Percentiles rank a stretch among this genome's conserved stretches.
Evolutionary conservation across 2,113 vertebrate genomes (phyloP).

Genomic region (Synodontis membranacea): DNA sequence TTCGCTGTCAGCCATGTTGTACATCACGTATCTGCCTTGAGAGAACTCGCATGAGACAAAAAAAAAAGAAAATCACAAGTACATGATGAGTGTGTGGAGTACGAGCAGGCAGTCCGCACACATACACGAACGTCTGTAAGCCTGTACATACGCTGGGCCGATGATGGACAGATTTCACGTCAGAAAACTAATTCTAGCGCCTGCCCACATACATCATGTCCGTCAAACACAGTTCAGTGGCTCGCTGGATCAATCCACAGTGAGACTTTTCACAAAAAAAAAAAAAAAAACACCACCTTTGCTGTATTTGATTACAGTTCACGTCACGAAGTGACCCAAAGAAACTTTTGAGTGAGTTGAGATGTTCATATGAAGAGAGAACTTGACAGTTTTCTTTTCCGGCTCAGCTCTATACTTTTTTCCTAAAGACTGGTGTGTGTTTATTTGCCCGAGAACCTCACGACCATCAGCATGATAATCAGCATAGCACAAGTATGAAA

Average conservation of each 20-base stretch:
- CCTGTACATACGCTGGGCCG: background rate
- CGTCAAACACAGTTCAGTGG: background rate
- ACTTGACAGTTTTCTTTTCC: background rate
- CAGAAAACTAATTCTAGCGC: background rate
- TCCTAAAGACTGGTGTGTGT: background rate
- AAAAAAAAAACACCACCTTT: background rate
- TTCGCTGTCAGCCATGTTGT: constrained; percentile 10
- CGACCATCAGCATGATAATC: background rate
- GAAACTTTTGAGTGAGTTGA: background rate
- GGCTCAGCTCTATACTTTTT: background rate
- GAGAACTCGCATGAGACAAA: background rate
- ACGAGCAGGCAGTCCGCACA: background rate
- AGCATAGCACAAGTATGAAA: background rate
- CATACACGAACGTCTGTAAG: background rate
- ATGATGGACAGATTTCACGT: constrained; percentile 15
- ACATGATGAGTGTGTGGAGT: constrained; percentile 7
- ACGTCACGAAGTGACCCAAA: background rate
- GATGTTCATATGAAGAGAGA: background rate
- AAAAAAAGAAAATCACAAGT: constrained; percentile 19
- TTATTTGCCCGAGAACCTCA: background rate
- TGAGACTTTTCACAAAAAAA: background rate
- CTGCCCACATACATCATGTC: constrained; percentile 4
- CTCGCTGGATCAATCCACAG: background rate
- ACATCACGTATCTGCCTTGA: background rate
- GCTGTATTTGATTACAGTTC: background rate